Conservation (phyloP, 2,113 vertebrate genomes). For the Chamaetylas fuelleborni region DNA sequence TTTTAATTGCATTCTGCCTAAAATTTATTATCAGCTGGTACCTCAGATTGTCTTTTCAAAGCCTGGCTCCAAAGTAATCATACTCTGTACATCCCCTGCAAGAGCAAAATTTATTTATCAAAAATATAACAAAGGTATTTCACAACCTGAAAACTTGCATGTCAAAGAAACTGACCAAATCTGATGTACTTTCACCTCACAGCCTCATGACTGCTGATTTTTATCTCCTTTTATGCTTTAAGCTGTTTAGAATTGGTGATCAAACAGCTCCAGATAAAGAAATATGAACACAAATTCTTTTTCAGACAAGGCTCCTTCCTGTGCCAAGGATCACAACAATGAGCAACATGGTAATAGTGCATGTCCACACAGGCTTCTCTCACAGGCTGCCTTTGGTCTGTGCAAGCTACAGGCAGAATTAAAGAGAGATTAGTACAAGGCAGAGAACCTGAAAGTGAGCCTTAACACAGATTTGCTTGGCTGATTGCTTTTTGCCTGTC, state of each 20-base stretch:
- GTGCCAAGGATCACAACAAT: background rate
- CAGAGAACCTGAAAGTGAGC: background rate
- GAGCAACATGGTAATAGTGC: background rate
- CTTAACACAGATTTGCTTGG: background rate
- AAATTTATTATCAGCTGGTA: background rate
- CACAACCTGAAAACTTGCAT: background rate
- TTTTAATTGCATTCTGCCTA: background rate
- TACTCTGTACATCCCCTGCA: background rate
- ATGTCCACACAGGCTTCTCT: background rate
- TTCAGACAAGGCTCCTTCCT: background rate
- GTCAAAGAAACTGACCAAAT: background rate
- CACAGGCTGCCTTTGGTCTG: background rate
- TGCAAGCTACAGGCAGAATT: background rate
- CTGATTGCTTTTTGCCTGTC: background rate
- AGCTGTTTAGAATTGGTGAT: background rate
- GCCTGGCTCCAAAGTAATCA: background rate
- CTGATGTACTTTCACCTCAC: background rate
- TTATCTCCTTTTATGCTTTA: background rate
- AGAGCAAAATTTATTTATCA: background rate
- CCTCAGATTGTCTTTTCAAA: background rate
- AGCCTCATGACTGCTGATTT: background rate
- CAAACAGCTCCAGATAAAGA: background rate
- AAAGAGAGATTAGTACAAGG: background rate
- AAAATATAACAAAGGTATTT: background rate
- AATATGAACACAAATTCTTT: background rate